Evolutionary conservation across 2,797 vertebrate genomes (phyloP).

Genomic region (Oreonectes daqikongensis): DNA sequence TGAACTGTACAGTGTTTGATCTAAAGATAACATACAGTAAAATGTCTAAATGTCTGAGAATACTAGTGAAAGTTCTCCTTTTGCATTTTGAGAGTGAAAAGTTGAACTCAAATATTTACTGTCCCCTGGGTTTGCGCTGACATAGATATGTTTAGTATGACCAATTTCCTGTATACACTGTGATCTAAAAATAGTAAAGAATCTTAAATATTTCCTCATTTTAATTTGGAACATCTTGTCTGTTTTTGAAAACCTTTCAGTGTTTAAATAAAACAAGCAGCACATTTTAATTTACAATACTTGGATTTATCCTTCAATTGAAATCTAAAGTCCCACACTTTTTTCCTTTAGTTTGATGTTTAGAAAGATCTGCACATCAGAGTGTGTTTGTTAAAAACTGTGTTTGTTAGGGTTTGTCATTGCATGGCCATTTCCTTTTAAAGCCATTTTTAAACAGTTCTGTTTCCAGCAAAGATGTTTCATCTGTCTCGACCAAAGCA

Average conservation of each 20-base stretch:
- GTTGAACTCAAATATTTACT: too few species aligned
- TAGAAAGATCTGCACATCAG: not conserved
- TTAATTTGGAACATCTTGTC: too few species aligned
- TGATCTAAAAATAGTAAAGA: not conserved
- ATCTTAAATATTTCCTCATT: not conserved
- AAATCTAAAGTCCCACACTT: not conserved
- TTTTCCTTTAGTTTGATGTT: not conserved
- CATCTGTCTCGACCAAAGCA: not conserved
- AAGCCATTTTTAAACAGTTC: not conserved
- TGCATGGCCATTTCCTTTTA: constrained; percentile 17
- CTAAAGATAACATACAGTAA: not conserved
- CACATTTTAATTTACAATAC: not conserved
- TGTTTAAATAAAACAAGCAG: not conserved
- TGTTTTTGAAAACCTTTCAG: not conserved
- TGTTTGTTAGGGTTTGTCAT: constrained; percentile 5
- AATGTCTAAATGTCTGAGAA: not conserved
- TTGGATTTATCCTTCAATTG: too few species aligned
- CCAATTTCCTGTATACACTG: too few species aligned
- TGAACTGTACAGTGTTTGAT: not conserved
- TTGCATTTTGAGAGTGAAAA: not conserved
- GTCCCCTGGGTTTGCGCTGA: too few species aligned
- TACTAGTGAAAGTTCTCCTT: too few species aligned
- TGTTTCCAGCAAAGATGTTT: constrained; percentile 28
- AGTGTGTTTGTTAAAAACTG: not conserved
- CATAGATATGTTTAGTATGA: too few species aligned